Conservation (phyloP, 2,797 vertebrate species). For the Heteromormyrus szaboi region DNA sequence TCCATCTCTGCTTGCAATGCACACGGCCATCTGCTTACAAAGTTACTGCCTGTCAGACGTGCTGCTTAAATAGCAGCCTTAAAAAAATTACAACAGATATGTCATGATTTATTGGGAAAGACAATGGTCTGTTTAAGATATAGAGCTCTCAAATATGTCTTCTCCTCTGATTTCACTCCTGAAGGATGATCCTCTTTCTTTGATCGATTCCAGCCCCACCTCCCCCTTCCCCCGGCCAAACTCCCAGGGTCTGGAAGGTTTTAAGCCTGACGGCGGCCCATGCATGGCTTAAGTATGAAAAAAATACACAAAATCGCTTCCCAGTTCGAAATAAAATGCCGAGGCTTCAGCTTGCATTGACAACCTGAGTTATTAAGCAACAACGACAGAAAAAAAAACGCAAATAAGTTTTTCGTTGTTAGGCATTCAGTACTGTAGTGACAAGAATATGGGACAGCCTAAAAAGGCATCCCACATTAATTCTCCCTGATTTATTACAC, state of each 20-base stretch:
- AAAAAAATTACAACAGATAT: slow-evolving; percentile 36
- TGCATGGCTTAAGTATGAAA: not conserved
- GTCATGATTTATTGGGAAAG: slow-evolving; percentile 32
- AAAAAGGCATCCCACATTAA: not conserved
- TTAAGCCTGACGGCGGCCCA: not conserved
- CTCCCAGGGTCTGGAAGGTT: not conserved
- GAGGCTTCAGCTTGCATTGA: not conserved
- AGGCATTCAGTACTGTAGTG: not conserved
- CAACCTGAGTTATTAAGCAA: not conserved
- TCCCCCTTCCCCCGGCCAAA: not conserved
- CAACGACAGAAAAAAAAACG: not conserved
- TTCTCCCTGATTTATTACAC: not conserved
- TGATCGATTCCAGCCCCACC: slow-evolving; percentile 13
- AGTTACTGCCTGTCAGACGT: slow-evolving; percentile 27
- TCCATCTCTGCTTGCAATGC: slow-evolving; percentile 12
- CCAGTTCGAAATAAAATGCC: not conserved
- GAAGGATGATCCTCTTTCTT: not conserved
- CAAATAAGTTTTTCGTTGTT: not conserved
- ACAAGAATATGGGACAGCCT: not conserved
- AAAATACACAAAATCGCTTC: not conserved
- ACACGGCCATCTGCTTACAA: slow-evolving; percentile 14
- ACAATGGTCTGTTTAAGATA: slow-evolving; percentile 33
- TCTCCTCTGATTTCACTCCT: slow-evolving; percentile 12
- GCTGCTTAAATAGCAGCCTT: slow-evolving; percentile 40
- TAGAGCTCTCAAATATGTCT: slow-evolving; percentile 35